Evolutionary conservation across 2,888 invertebrate species (phyloP), one percentile per base, ranked within the genome.

Genomic region (Mythimna vitellina): DNA sequence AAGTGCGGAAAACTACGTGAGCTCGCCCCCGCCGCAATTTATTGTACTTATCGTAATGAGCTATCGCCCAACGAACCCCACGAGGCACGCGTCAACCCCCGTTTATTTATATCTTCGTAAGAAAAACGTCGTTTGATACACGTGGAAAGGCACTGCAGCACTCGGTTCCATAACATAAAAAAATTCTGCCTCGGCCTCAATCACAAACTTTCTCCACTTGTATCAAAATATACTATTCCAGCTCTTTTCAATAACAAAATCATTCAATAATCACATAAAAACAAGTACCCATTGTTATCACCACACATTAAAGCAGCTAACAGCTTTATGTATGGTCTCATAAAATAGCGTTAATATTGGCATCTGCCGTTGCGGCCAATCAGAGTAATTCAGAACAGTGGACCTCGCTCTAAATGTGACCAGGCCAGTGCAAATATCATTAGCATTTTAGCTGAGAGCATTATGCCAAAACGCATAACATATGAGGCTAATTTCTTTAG

Each of bases 401-500:
- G 51, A 46, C 22, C 32, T 35, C 57, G 49, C 29, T 49, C 64
- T 68, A 61, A 72, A 64, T 73, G 60, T 60, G 32, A 32, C 42
- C 54, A 22, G 42, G 53, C 14, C 68, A 42, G 3, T 64, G 62
- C 60, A 81, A 54, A 78, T 70, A 73, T 69, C 58, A 78, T 79
- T 70, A 73, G 49, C 54, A 73, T 82, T 82, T 79, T 68, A 76
- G 65, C 42, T 14, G 58, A 56, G 54, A 51, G 35, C 38, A 46
- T 73, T 72, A 82, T 81, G 65, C 72, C 70, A 63, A 57, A 76
- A 65, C 51, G 42, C 25, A 61, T 73, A 70, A 65, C 60, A n/a
- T 66, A 72, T 66, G 70, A 57, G 9, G 12, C 54, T 69, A 64
- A 69, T 68, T 78, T 66, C 63, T 74, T 65, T 65, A 29, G 60